These are phyloP conservation scores for Rhagoletis pomonella DNA, from an alignment of 1,140 invertebrate species.

Conservation along the genomic window DNA sequence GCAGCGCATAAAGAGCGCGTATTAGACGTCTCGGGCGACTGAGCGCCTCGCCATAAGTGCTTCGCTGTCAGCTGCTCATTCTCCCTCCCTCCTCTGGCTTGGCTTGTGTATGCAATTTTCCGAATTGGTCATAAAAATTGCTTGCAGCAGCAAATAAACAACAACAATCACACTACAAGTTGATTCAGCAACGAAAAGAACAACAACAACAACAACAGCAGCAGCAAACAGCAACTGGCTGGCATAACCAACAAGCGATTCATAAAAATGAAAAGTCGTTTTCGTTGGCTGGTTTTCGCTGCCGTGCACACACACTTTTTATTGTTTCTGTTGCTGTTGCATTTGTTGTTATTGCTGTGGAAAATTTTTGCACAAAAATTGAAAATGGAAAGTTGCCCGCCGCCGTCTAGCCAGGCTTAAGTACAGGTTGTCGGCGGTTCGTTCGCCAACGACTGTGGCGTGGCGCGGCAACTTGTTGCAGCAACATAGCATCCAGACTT, in stretches of 20 bases:
- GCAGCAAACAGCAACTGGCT: neutral
- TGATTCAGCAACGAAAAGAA: neutral
- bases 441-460: neutral
- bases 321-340: neutral
- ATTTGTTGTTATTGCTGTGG: neutral
- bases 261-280: constrained; percentile 47
- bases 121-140: constrained; percentile 45
- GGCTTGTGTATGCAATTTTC: constrained; percentile 48
- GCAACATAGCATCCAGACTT: constrained; percentile 29
- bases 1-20: neutral
- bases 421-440: neutral
- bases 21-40: neutral
- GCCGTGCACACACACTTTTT: constrained; percentile 29
- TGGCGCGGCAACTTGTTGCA: constrained; percentile 32
- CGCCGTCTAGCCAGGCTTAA: neutral
- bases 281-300: constrained; percentile 43
- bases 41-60: neutral
- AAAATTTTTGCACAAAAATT: constrained; percentile 43
- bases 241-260: constrained; percentile 12
- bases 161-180: neutral
- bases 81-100: too few species aligned
- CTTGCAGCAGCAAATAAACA: constrained; percentile 22
- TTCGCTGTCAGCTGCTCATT: too few species aligned
- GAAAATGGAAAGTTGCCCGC: constrained; percentile 43
- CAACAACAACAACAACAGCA: neutral